Percentiles rank a stretch among this genome's conserved stretches.
Evolutionary conservation across 2,113 vertebrate genomes (phyloP).

Genomic region (Pedetes capensis): DNA sequence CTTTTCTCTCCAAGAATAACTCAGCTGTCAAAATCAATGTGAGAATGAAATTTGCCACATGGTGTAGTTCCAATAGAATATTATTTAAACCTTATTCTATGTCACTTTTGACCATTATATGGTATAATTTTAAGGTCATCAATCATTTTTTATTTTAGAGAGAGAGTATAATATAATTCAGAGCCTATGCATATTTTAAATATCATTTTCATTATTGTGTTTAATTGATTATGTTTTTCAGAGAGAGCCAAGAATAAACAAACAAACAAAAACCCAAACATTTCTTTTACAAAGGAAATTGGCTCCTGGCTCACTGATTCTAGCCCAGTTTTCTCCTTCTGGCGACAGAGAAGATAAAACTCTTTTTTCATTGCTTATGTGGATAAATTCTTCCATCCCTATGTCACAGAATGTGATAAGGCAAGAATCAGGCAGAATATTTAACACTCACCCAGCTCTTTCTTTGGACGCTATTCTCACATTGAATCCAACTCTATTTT

Average conservation of each 20-base stretch:
- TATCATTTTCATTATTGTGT: conserved; percentile 49
- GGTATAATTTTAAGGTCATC: conserved; percentile 12
- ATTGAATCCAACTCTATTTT: conserved; percentile 58
- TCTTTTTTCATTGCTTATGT: conserved; percentile 59
- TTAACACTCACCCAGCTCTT: conserved; percentile 67
- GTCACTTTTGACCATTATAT: conserved; percentile 67
- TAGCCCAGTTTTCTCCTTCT: conserved; percentile 68
- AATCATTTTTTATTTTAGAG: conserved; percentile 30
- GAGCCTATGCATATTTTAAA: conserved; percentile 51
- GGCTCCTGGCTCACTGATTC: conserved; percentile 59
- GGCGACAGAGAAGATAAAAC: conserved; percentile 58
- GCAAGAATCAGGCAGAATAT: conserved; percentile 69
- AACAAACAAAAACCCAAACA: conserved; percentile 70
- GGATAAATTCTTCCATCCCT: conserved; percentile 63
- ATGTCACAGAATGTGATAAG: conserved; percentile 67
- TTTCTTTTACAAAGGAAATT: conserved; percentile 57
- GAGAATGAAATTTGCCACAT: conserved; percentile 80
- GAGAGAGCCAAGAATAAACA: conserved; percentile 54
- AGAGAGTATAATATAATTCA: not conserved
- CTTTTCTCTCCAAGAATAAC: conserved; percentile 81
- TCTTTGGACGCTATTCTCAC: conserved; percentile 60
- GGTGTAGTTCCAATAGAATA: conserved; percentile 77
- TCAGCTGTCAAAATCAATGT: conserved; percentile 80
- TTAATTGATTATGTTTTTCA: conserved; percentile 58
- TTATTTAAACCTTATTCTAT: conserved; percentile 70